Percentiles rank a stretch among this genome's conserved stretches.
phyloP scores from a whole-genome alignment of 2,797 vertebrate species.

The Myotis myotis region DNA sequence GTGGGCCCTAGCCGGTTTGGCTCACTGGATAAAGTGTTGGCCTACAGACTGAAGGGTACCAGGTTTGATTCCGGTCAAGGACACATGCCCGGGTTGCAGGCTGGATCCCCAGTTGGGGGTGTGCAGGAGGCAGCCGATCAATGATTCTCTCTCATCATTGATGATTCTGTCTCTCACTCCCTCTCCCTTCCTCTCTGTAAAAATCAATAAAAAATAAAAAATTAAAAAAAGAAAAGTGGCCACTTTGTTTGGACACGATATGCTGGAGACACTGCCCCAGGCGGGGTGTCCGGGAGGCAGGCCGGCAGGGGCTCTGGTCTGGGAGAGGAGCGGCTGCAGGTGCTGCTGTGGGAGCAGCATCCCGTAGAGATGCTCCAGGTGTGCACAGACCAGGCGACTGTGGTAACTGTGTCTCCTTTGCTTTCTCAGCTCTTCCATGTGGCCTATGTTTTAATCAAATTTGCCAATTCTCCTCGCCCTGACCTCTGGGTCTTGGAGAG shows the following conservation, averaged over 20 bases:
- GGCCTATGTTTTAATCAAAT: constrained; percentile 95
- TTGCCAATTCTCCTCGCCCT: constrained; percentile 96
- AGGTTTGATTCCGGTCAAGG: too few species aligned
- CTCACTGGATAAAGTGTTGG: too few species aligned
- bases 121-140: too few species aligned
- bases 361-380: background rate
- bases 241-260: background rate
- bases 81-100: too few species aligned
- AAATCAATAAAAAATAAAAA: too few species aligned
- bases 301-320: background rate
- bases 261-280: background rate
- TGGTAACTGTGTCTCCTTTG: constrained; percentile 68
- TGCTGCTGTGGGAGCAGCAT: background rate
- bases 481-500: constrained; percentile 95
- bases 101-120: too few species aligned
- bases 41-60: too few species aligned
- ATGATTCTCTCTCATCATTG: too few species aligned
- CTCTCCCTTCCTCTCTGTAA: too few species aligned
- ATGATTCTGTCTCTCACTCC: background rate
- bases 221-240: too few species aligned
- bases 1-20: too few species aligned
- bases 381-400: background rate
- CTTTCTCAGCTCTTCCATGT: constrained; percentile 93
- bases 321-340: background rate
- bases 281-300: background rate